phyloP scores from a whole-genome alignment of 2,888 invertebrate species.

The Microctonus hyperodae region DNA sequence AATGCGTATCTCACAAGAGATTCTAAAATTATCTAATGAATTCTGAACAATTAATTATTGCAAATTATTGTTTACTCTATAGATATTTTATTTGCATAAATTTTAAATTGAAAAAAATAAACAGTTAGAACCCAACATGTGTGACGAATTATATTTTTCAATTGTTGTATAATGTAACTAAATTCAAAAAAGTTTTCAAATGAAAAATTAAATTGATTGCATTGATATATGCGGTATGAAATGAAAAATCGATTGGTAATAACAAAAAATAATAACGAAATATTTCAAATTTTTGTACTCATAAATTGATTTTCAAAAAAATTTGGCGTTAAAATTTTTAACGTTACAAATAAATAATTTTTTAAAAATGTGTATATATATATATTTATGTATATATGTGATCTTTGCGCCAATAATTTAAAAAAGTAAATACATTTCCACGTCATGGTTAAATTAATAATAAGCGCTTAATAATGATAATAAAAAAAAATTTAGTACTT shows the following conservation, averaged over 20 bases:
- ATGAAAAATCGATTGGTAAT: neutral
- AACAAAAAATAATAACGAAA: neutral
- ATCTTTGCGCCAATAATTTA: neutral
- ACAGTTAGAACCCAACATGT: neutral
- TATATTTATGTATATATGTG: neutral
- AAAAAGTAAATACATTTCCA: neutral
- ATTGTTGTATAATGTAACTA: neutral
- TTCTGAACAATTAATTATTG: neutral
- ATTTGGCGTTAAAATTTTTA: neutral
- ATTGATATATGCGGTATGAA: neutral
- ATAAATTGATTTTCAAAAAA: neutral
- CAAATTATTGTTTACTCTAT: neutral
- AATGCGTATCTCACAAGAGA: neutral
- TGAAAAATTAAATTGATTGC: neutral
- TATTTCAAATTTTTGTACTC: neutral
- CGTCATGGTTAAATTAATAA: neutral
- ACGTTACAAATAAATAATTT: neutral
- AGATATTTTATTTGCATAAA: neutral
- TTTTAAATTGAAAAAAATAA: neutral
- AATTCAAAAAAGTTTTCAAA: neutral
- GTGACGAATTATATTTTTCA: neutral
- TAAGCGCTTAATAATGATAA: neutral
- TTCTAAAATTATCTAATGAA: neutral
- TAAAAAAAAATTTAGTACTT: slow-evolving; percentile 12
- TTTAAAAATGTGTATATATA: too few relatives aligned